Evolutionary conservation across 2,888 invertebrate species (phyloP), one percentile per base, ranked within the genome.

Genomic region (Oscheius sp.): DNA sequence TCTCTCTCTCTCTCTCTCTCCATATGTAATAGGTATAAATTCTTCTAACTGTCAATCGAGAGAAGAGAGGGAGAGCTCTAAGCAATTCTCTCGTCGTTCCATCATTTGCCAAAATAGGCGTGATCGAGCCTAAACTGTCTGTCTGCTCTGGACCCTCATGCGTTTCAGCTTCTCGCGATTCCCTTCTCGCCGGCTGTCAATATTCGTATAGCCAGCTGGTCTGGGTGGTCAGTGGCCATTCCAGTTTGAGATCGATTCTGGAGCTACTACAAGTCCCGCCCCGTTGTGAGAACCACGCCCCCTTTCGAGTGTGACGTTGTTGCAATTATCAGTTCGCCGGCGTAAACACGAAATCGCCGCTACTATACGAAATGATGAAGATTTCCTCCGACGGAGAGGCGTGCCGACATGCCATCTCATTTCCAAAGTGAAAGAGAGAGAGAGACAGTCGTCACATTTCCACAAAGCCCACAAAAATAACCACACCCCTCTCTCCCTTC

Each of bases 131-230:
- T 48, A 12, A 34, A 55, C 55, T 23, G 55, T 37, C 52, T 52
- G 42, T 12, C 42, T 42, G 17, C 42, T 17, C 42, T 12, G 52
- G 29, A n/a, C 52, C 25, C 55, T 37, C 55, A 55, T 55, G 55
- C 55, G 33, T 53, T 58, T 37, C 42, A 42, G 42, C 61, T 42
- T 61, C 42, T 61, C 45, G 29, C 25, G 27, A n/a, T 20, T 25
- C 45, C 42, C 45, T 45, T 42, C 61, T 15, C 64, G 64, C 29
- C 64, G 66, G 67, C 31, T 68, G 58, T 68, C 58, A 68, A 57
- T 58, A 68, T 57, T 58, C 67, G 58, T 68, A 68, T 58, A 58
- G 58, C 67, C 50, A 61, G 67, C 39, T 42, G 67, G 58, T 34
- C 45, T 46, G 58, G 65, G 37, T 46, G 42, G 53, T 53, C 46